phyloP scores from a whole-genome alignment of 1,140 invertebrate genomes.

The Pachypsylla venusta region DNA sequence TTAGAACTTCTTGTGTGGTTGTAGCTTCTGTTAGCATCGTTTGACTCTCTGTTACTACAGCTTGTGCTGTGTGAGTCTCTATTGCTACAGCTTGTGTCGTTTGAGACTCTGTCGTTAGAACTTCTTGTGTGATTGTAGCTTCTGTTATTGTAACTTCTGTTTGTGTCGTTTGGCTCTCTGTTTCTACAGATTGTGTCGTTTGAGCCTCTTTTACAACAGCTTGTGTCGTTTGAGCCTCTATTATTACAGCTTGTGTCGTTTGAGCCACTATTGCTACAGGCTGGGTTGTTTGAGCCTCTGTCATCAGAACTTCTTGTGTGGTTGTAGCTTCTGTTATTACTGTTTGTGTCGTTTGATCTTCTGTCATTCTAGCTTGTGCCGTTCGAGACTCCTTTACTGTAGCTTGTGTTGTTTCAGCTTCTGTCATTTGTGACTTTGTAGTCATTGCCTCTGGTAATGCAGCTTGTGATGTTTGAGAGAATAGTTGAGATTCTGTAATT shows the following conservation, averaged over 20 bases:
- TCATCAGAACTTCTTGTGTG: background rate
- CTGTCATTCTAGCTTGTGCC: background rate
- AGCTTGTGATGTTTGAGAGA: background rate
- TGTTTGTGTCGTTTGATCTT: background rate
- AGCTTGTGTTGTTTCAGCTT: background rate
- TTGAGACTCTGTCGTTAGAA: background rate
- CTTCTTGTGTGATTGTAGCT: no score
- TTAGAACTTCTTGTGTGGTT: background rate
- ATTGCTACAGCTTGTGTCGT: background rate
- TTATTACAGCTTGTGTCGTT: background rate
- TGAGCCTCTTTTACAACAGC: background rate
- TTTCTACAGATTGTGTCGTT: no score
- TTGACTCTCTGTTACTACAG: background rate
- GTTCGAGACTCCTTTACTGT: background rate
- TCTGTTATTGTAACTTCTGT: no score
- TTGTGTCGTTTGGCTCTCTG: no score
- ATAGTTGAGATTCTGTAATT: background rate
- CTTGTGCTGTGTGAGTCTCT: background rate
- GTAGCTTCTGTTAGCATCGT: constrained; percentile 1
- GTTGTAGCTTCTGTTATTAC: background rate
- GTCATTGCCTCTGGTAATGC: background rate
- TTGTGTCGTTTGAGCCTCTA: background rate
- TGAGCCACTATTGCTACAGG: background rate
- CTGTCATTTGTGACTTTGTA: background rate
- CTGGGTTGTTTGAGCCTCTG: constrained; percentile 7